Evolutionary conservation across 2,113 vertebrate species (phyloP), one percentile per base, ranked within the genome.

Genomic region (Thomomys bottae): DNA sequence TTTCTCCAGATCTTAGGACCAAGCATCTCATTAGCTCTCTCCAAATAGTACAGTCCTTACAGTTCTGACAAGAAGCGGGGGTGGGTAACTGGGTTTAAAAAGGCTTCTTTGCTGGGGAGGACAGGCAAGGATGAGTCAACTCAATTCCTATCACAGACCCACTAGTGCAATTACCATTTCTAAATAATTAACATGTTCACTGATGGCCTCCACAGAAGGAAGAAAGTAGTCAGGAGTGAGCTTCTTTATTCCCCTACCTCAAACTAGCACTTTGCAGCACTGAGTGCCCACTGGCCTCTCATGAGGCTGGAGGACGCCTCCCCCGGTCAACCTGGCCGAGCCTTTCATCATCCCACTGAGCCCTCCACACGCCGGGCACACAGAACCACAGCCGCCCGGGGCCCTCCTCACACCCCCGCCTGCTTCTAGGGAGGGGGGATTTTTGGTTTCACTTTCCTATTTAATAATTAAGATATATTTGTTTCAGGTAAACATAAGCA

Each of bases 121-220:
- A 54, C 3, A 2, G 75, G 73, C 86, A 81, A 93, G 12, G 76
- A 54, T 78, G 84, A 86, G 24, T 79, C 70, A 32, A 30, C 90
- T 82, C 68, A 70, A 76, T 72, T 87, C 63, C 63, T 54, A 70
- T 24, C 63, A 76, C 38, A 87, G 80, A 63, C 34, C 66, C 40
- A 79, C 45, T 86, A 71, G 34, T 72, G 76, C 75, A 93, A 83
- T 93, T 79, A 89, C 45, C 86, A 75, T 63, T 79, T 93, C 84
- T 89, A 82, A 75, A 67, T 91, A 91, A 95, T 81, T 88, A 96
- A 57, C 70, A 76, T 61, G 90, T 63, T 68, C 23, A 24, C 45
- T 32, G 77, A 92, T 18, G 30, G 91, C 49, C 84, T 89, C 91
- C 59, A 83, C 81, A 63, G 81, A 83, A 92, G 63, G 15, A 78